Evolutionary conservation across 92 coral and sea anemone genomes (phyloP).

Genomic region (Epizoanthus stellaris): DNA sequence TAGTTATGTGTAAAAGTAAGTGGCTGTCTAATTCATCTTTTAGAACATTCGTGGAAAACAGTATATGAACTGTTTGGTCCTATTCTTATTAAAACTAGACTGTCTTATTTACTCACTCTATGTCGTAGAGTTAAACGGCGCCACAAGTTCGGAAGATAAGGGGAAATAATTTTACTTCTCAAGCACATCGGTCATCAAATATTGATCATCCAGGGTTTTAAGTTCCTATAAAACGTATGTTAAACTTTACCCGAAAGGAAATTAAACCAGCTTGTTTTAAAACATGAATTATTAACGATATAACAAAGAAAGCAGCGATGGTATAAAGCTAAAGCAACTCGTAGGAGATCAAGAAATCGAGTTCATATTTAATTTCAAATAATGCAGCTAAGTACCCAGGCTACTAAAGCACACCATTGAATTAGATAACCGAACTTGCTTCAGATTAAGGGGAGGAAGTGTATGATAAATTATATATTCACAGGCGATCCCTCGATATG

Average conservation of each 20-base stretch:
- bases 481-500: no score
- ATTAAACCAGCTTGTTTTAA: conserved; percentile 18
- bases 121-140: background rate
- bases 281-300: background rate
- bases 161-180: conserved; percentile 24
- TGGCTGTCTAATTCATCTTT: no score
- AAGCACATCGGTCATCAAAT: background rate
- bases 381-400: background rate
- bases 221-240: background rate
- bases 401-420: no score
- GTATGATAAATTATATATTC: no score
- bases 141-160: conserved; percentile 19
- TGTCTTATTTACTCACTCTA: background rate
- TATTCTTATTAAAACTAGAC: no score
- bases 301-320: background rate
- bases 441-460: no score
- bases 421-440: no score
- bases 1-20: no score
- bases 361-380: background rate
- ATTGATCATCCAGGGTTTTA: background rate
- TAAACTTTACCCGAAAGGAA: background rate
- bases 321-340: background rate
- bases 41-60: no score
- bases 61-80: no score
- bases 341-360: background rate